Evolutionary conservation across 2,113 vertebrate species (phyloP), one percentile per base, ranked within the genome.

Genomic region (Chaetodon trifascialis): DNA sequence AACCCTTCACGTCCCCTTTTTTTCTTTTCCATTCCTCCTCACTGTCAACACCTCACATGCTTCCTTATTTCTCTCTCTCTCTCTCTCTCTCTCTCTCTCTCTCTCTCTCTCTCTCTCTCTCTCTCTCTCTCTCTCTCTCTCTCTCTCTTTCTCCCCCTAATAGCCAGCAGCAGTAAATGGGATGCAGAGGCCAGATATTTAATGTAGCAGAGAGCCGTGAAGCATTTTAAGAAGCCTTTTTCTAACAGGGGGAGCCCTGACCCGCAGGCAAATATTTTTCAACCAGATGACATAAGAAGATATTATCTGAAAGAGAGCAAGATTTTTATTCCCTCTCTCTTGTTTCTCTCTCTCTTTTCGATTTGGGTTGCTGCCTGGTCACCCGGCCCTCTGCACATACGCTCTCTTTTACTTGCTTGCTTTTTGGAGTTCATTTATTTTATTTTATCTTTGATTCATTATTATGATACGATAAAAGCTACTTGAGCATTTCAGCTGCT

Each of bases 381-480:
- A 73, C 59, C 76, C 84, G 30, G 58, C 80, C 83, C 56, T 72
- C 49, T 54, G 75, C 90, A 90, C 92, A 94, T 92, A 93, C 87
- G 90, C 94, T 95, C 95, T 90, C 92, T 94, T 94, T 94, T 91
- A 92, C 90, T 91, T 82, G 89, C 94, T 92, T 62, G 83, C 76
- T 87, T 92, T 93, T 95, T 94, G 89, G 91, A 96, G 94, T 95
- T 95, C 94, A 95, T 95, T 96, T 95, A 94, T 95, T 96, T 96
- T 94, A 95, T 95, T 95, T 96, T 95, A 95, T 95, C 94, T 95
- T 94, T 95, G 95, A 96, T 95, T 96, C 94, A 95, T 96, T 95
- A 95, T 95, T 95, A 95, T 95, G 95, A 95, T 95, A 95, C 94
- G 94, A 95, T 96, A 96, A 95, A 96, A 95, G 95, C 95, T 95